Conservation (phyloP, 2,113 vertebrate genomes). For the Cyphomyrus plagiostoma region DNA sequence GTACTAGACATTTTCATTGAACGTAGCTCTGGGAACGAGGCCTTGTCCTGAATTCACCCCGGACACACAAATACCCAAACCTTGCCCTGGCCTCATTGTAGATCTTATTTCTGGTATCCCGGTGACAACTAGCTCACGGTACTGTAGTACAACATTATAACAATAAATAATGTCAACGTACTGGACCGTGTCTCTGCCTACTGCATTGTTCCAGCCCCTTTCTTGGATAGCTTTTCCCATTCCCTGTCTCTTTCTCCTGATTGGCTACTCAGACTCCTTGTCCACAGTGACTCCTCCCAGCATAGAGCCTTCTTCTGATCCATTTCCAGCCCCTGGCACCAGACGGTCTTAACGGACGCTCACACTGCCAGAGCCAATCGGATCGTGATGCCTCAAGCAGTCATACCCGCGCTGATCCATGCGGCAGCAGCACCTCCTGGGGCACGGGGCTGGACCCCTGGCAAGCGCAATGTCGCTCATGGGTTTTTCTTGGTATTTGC, state of each 20-base stretch:
- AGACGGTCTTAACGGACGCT: neutral
- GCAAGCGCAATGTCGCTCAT: conserved; percentile 48
- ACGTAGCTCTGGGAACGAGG: neutral
- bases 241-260: neutral
- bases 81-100: neutral
- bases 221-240: neutral
- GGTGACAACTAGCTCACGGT: neutral
- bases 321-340: conserved; percentile 2
- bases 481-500: conserved; percentile 63
- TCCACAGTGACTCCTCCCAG: neutral
- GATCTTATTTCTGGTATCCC: neutral
- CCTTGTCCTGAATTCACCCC: conserved; percentile 14
- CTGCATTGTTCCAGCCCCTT: neutral
- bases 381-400: conserved; percentile 43
- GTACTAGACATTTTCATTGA: conserved; percentile 1
- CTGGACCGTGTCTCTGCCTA: neutral
- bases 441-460: conserved; percentile 31
- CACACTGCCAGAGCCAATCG: conserved; percentile 42
- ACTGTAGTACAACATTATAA: neutral
- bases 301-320: neutral
- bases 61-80: conserved; percentile 1
- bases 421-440: conserved; percentile 45
- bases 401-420: conserved; percentile 36
- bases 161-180: neutral
- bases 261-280: neutral